Evolutionary conservation across 2,113 vertebrate species (phyloP).

Genomic region (Hylia prasina): DNA sequence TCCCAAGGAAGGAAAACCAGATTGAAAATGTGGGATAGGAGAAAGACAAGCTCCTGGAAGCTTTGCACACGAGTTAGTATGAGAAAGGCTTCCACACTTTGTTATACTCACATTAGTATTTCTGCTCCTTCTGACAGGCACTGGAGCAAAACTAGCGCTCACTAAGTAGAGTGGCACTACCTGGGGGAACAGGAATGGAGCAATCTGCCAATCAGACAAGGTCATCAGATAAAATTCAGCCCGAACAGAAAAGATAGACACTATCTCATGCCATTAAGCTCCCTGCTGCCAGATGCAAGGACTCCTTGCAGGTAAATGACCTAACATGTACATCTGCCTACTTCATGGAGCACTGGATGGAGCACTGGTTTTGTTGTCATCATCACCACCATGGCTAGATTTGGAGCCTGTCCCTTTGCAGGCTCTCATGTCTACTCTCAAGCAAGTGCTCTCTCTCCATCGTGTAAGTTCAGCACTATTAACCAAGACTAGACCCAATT

Average conservation of each 20-base stretch:
- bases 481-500: not conserved
- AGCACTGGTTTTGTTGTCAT: not conserved
- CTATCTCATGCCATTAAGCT: not conserved
- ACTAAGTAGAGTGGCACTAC: not conserved
- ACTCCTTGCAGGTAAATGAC: not conserved
- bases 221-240: not conserved
- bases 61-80: not conserved
- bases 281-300: not conserved
- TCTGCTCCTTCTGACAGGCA: not conserved
- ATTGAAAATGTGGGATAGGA: not conserved
- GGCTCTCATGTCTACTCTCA: not conserved
- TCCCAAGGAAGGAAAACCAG: not conserved
- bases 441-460: not conserved
- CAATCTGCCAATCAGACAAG: not conserved
- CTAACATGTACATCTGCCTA: rapidly evolving
- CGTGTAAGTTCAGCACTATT: rapidly evolving
- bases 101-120: not conserved
- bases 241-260: not conserved
- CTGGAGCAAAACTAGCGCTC: not conserved
- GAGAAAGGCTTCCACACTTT: not conserved
- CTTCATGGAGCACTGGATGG: rapidly evolving
- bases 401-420: not conserved
- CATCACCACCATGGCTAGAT: not conserved
- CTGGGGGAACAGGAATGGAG: not conserved
- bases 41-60: not conserved